Conservation (phyloP, 2,797 vertebrate genomes). For the Lagodon rhomboides region DNA sequence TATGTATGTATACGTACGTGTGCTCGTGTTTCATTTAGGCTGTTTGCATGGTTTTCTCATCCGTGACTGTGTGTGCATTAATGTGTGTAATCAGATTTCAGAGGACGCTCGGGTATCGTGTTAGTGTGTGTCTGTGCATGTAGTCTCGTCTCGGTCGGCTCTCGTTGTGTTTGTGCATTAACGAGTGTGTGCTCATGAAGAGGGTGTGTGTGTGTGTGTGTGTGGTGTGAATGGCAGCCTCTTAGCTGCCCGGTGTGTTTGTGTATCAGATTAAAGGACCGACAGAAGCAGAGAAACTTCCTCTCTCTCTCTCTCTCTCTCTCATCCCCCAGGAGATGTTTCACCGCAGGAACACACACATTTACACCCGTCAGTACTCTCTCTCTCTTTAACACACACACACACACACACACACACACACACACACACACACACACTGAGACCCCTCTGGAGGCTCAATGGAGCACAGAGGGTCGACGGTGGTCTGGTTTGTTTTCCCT, state of each 20-base stretch:
- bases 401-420: conserved; percentile 35
- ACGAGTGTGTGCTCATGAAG: conserved; percentile 37
- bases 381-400: conserved; percentile 5
- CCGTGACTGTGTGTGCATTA: conserved; percentile 3
- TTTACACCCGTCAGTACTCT: conserved; percentile 47
- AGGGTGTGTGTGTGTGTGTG: conserved; percentile 41
- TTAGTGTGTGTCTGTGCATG: conserved; percentile 1
- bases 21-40: conserved; percentile 41
- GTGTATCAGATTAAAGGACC: conserved; percentile 78
- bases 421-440: conserved; percentile 37
- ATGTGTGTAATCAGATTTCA: conserved; percentile 22
- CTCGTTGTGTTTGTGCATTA: conserved; percentile 52
- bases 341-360: conserved; percentile 58
- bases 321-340: conserved; percentile 50
- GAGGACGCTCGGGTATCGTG: neutral
- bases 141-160: conserved; percentile 26
- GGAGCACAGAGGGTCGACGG: conserved; percentile 55
- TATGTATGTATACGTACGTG: conserved; percentile 9
- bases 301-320: conserved; percentile 44
- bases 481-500: conserved; percentile 76
- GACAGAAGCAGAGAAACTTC: conserved; percentile 65
- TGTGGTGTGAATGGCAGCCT: conserved; percentile 68
- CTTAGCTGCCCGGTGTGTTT: conserved; percentile 75
- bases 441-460: conserved; percentile 64
- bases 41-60: conserved; percentile 37